Conservation (phyloP, 2,113 vertebrate species). For the Todiramphus chloris region DNA sequence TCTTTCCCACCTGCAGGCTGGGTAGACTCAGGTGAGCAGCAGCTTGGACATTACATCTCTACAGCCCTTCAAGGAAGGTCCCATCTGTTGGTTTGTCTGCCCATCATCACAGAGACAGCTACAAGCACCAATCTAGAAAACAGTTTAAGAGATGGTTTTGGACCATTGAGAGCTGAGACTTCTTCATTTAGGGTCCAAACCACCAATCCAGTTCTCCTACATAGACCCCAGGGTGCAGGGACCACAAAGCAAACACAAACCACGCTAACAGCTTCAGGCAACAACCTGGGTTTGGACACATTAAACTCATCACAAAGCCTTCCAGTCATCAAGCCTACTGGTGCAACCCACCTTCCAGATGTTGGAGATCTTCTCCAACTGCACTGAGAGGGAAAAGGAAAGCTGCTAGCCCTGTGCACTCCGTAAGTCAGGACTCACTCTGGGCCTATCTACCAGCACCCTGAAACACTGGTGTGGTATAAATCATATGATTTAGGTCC, state of each 20-base stretch:
- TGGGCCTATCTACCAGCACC: background rate
- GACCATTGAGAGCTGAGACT: background rate
- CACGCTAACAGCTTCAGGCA: fast-evolving
- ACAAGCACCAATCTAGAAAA: background rate
- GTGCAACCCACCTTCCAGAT: background rate
- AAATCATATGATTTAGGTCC: fast-evolving
- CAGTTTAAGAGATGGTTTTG: background rate
- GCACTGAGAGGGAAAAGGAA: background rate
- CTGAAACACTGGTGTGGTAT: background rate
- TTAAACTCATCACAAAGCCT: background rate
- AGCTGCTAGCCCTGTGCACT: background rate
- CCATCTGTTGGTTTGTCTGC: fast-evolving
- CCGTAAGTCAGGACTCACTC: background rate
- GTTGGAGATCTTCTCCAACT: background rate
- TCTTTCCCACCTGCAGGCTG: too few species aligned
- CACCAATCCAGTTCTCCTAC: background rate
- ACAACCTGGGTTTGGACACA: fast-evolving
- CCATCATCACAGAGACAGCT: background rate
- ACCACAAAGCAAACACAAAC: fast-evolving
- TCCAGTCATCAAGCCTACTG: background rate
- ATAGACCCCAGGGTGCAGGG: fast-evolving
- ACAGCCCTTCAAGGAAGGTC: background rate
- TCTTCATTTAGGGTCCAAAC: background rate
- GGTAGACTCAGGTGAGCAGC: background rate
- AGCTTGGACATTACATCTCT: background rate